These are phyloP conservation scores for Brachionus asplanchnoidis DNA, from an alignment of 1,140 invertebrate species.

Conservation along the genomic window DNA sequence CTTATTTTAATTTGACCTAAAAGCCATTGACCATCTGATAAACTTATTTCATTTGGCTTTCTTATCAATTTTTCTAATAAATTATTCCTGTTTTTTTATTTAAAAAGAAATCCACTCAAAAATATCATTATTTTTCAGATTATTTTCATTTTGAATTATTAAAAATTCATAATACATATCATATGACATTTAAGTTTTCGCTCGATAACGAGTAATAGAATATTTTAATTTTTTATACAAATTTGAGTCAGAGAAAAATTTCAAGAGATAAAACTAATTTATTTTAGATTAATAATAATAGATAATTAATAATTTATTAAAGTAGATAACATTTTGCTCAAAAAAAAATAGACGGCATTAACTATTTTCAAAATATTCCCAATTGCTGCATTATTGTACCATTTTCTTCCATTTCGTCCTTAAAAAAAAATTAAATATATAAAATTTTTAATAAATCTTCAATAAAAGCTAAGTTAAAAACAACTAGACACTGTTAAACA, in stretches of 20 bases:
- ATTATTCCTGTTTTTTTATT: neutral
- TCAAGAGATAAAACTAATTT: neutral
- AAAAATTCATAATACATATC: neutral
- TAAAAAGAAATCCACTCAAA: neutral
- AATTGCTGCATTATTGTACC: slow-evolving; percentile 9
- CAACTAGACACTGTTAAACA: neutral
- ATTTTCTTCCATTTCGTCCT: slow-evolving; percentile 27
- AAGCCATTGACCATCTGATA: neutral
- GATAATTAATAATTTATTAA: neutral
- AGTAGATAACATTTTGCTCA: neutral
- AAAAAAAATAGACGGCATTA: neutral
- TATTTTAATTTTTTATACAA: neutral
- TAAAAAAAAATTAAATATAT: neutral
- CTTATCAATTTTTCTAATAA: neutral
- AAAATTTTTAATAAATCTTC: neutral
- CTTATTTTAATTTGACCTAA: neutral
- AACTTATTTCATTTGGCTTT: neutral
- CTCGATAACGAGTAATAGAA: neutral
- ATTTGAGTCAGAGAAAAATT: neutral
- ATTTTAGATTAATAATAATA: neutral
- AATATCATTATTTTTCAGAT: neutral
- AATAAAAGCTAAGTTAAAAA: neutral
- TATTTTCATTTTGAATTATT: neutral
- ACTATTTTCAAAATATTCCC: neutral
- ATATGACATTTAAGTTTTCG: neutral